Conservation (phyloP, 2,797 vertebrate genomes). For the Aeoliscus strigatus region DNA sequence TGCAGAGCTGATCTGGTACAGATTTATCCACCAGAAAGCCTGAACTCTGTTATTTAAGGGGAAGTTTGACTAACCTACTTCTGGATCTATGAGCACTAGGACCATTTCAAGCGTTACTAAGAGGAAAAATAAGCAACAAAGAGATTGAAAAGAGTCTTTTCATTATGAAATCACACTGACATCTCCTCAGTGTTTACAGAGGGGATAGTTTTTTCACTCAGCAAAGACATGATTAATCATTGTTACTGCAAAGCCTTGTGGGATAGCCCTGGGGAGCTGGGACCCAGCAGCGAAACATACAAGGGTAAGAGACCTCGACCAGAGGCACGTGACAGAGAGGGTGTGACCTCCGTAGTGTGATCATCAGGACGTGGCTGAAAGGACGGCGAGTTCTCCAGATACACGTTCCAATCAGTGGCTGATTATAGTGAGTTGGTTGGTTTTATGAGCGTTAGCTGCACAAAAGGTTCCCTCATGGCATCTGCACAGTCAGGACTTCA, state of each 20-base stretch:
- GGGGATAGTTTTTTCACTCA: slow-evolving; percentile 42
- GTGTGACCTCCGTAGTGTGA: slow-evolving; percentile 40
- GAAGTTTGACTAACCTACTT: slow-evolving; percentile 36
- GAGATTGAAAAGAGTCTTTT: slow-evolving; percentile 11
- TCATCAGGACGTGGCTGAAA: slow-evolving; percentile 46
- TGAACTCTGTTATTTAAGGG: slow-evolving; percentile 46
- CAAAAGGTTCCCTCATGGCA: too few relatives aligned
- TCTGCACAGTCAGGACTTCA: too few relatives aligned
- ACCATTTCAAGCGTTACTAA: slow-evolving; percentile 17
- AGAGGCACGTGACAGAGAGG: slow-evolving; percentile 49
- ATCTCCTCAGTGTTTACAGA: slow-evolving; percentile 13
- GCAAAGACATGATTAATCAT: slow-evolving; percentile 48
- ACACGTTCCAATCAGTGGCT: too few relatives aligned
- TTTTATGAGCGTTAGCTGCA: too few relatives aligned
- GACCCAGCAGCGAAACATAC: slow-evolving; percentile 36
- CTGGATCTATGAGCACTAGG: slow-evolving; percentile 12
- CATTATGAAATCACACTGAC: slow-evolving; percentile 11
- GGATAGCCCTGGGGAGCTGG: slow-evolving; percentile 30
- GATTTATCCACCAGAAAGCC: slow-evolving; percentile 42
- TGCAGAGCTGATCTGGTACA: slow-evolving; percentile 39
- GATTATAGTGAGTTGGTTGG: too few relatives aligned
- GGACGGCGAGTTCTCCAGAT: slow-evolving; percentile 19
- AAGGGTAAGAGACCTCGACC: slow-evolving; percentile 35
- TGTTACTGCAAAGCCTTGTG: slow-evolving; percentile 34
- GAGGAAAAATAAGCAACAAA: neutral